Base-by-base conservation (phyloP, 2,797 vertebrate genomes). In the Myripristis murdjan region DNA sequence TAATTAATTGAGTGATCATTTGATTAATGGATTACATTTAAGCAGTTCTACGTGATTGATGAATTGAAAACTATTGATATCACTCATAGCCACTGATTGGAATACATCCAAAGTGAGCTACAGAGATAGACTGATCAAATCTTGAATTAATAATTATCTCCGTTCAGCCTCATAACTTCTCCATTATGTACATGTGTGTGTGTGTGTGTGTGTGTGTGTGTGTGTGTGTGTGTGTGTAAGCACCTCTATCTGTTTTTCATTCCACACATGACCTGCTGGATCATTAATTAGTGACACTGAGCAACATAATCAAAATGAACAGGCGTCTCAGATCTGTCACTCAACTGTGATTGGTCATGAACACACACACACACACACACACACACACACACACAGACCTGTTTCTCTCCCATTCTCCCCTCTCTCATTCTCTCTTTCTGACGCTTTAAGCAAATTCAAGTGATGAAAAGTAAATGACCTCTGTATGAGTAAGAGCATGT, bases 401-500 rank as follows among this genome's bases (percentile, higher is more conserved):
- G 15, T 26, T 8, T 12, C 48, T 6, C 20, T n/a, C 37, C 20
- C 51, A 49, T 14, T 20, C 11, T 39, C 15, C 43, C 16, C 68
- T 28, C 48, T 28, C 1, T 18, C 35, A 20, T 43, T 18, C 37
- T 31, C 43, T 46, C n/a, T 39, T 18, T 55, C 2, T 0, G 6
- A 37, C 31, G 35, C 39, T 64, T 24, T 20, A n/a, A 39, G 53
- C 72, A 61, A 70, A 47, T 35, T 9, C 65, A 49, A 70, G 44
- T 41, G 62, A 56, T 55, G 60, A 35, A 51, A 26, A 60, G 14
- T 18, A 56, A 65, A 70, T 78, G 68, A 74, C 64, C 60, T 70
- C 44, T 79, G 73, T 46, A 76, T 87, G 80, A 92, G 89, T 90
- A 85, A 89, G 65, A 91, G 91, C 81, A 79, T 39, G 70, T 72